Conservation (phyloP, 2,888 invertebrate species). For the Itoplectis maculator region DNA sequence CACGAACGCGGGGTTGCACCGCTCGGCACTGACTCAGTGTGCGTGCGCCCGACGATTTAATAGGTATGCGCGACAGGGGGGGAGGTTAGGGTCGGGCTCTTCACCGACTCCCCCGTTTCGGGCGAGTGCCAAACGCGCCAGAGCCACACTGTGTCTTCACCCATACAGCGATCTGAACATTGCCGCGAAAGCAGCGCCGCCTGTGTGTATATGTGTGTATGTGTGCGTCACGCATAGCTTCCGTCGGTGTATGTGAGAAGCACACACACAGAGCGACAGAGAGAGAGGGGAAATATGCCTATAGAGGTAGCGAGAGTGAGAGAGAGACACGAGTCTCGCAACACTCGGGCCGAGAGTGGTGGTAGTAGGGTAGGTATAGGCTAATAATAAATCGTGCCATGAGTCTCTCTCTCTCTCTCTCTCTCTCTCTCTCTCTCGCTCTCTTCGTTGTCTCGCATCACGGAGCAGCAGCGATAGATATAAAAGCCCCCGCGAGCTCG, state of each 20-base stretch:
- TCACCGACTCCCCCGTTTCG: conserved; percentile 1
- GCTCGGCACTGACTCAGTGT: conserved; percentile 20
- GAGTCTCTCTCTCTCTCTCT: not conserved
- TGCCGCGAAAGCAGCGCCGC: no score
- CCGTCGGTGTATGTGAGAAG: no score
- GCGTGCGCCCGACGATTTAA: conserved; percentile 57
- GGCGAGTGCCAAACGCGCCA: not conserved
- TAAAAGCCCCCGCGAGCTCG: conserved; percentile 22
- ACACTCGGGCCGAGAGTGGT: not conserved
- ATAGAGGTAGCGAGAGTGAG: no score
- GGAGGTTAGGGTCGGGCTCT: conserved; percentile 40
- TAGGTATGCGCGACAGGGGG: conserved; percentile 54
- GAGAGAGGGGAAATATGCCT: no score
- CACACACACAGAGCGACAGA: not conserved
- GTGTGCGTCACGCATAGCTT: no score
- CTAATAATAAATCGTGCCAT: conserved; percentile 69
- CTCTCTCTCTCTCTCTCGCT: no score
- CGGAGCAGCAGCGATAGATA: conserved; percentile 24
- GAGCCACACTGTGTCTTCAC: not conserved
- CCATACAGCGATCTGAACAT: not conserved
- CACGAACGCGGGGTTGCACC: not conserved
- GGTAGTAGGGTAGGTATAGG: conserved; percentile 27
- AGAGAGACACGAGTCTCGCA: not conserved
- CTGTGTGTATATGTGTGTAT: no score
- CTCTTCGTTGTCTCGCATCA: conserved; percentile 26